Evolutionary conservation across 2,797 vertebrate genomes (phyloP).

Genomic region (Acomys russatus): DNA sequence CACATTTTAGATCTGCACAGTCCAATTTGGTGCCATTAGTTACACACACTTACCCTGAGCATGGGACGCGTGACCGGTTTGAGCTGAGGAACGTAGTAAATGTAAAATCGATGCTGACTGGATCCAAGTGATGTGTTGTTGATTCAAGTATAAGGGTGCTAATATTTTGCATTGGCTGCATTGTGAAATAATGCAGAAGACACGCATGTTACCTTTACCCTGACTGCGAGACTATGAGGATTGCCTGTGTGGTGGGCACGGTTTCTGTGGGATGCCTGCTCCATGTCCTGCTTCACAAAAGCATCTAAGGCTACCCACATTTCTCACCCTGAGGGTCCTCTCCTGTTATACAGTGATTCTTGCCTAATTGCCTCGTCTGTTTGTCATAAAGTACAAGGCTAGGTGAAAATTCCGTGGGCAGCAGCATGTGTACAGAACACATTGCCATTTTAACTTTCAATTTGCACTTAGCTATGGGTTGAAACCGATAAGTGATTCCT

Average conservation of each 20-base stretch:
- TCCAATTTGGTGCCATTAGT: not conserved
- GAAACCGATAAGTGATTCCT: not conserved
- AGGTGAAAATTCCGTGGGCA: not conserved
- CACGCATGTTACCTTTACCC: not conserved
- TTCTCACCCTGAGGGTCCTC: not conserved
- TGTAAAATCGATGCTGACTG: not conserved
- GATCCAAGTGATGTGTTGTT: not conserved
- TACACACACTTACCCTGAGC: too few species aligned
- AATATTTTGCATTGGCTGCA: not conserved
- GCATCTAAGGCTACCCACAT: not conserved
- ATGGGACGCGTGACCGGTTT: not conserved
- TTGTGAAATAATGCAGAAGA: not conserved
- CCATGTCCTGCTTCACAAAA: too few species aligned
- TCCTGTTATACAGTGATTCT: not conserved
- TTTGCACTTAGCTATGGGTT: not conserved
- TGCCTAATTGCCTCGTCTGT: not conserved
- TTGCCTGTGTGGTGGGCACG: too few species aligned
- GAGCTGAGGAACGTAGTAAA: not conserved
- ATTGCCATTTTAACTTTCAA: not conserved
- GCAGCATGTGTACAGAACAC: not conserved
- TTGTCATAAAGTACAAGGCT: not conserved
- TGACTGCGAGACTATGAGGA: not conserved
- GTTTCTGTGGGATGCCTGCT: not conserved
- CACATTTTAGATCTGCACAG: not conserved
- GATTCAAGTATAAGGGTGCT: not conserved